Percentiles rank a stretch among this genome's conserved stretches.
phyloP scores from a whole-genome alignment of 2,797 vertebrate genomes.

The Holocentrus rufus region DNA sequence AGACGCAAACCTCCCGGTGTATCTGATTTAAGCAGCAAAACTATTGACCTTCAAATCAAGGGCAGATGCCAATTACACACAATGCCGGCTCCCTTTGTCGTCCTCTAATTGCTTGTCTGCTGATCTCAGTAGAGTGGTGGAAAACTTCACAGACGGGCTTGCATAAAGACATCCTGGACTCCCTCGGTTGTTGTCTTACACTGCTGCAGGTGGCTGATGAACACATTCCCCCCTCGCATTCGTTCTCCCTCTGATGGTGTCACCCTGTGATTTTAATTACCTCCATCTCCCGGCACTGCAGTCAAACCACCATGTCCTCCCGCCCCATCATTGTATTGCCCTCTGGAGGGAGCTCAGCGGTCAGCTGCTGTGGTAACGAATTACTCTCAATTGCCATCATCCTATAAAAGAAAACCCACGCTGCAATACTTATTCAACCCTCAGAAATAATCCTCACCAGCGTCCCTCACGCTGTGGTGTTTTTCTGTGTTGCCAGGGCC shows the following conservation, averaged over 20 bases:
- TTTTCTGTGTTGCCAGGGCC: slow-evolving; percentile 53
- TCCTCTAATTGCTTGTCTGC: slow-evolving; percentile 51
- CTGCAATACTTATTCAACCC: slow-evolving; percentile 5
- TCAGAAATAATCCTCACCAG: neutral
- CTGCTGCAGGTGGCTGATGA: slow-evolving; percentile 66
- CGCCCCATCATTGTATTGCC: slow-evolving; percentile 68
- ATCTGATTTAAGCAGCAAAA: slow-evolving; percentile 4
- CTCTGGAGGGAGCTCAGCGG: slow-evolving; percentile 35
- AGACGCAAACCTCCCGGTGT: slow-evolving; percentile 5
- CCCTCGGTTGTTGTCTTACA: slow-evolving; percentile 38
- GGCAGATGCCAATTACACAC: slow-evolving; percentile 54
- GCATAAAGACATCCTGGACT: slow-evolving; percentile 24
- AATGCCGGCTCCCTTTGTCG: slow-evolving; percentile 45
- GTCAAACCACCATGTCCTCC: slow-evolving; percentile 68
- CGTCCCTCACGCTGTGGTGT: neutral
- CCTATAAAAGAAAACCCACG: neutral
- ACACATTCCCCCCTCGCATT: slow-evolving; percentile 41
- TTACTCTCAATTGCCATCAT: slow-evolving; percentile 7
- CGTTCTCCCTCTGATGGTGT: slow-evolving; percentile 24
- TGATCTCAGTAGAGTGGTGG: slow-evolving; percentile 18
- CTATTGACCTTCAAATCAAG: slow-evolving; percentile 47
- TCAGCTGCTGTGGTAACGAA: slow-evolving; percentile 65
- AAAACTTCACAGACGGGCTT: slow-evolving; percentile 21
- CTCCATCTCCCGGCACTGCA: slow-evolving; percentile 38
- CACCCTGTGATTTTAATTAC: slow-evolving; percentile 61